Evolutionary conservation across 2,797 vertebrate species (phyloP).

Genomic region (Ctenosaura bakeri): DNA sequence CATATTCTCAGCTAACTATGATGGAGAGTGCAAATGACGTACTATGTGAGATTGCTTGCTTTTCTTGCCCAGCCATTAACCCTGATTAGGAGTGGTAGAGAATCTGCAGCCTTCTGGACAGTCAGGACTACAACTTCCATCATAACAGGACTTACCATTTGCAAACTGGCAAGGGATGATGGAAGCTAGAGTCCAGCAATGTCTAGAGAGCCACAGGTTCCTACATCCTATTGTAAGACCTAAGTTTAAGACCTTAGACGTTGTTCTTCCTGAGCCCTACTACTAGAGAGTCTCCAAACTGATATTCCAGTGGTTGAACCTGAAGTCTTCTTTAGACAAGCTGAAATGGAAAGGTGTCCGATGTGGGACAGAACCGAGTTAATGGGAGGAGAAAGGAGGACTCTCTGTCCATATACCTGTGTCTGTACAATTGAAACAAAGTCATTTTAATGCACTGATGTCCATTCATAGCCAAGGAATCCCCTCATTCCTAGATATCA

Average conservation of each 20-base stretch:
- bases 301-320: not conserved
- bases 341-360: not conserved
- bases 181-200: not conserved
- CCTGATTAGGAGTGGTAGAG: not conserved
- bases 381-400: not conserved
- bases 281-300: not conserved
- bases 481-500: constrained; percentile 27
- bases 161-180: not conserved
- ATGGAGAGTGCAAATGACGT: not conserved
- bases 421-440: constrained; percentile 37
- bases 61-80: not conserved
- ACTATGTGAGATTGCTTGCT: not conserved
- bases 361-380: not conserved
- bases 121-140: not conserved
- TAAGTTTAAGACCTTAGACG: not conserved
- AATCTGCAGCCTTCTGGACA: not conserved
- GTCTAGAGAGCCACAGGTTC: not conserved
- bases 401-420: constrained; percentile 26
- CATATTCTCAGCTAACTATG: not conserved
- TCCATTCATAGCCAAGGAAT: constrained; percentile 18
- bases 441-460: constrained; percentile 67
- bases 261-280: not conserved
- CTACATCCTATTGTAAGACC: not conserved
- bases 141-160: not conserved
- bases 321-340: not conserved